A percentile compares a stretch with the other conserved stretches of the same genome.
These are phyloP conservation scores for Diachasma alloeum DNA, from an alignment of 1,140 invertebrate species.

Conservation along the genomic window DNA sequence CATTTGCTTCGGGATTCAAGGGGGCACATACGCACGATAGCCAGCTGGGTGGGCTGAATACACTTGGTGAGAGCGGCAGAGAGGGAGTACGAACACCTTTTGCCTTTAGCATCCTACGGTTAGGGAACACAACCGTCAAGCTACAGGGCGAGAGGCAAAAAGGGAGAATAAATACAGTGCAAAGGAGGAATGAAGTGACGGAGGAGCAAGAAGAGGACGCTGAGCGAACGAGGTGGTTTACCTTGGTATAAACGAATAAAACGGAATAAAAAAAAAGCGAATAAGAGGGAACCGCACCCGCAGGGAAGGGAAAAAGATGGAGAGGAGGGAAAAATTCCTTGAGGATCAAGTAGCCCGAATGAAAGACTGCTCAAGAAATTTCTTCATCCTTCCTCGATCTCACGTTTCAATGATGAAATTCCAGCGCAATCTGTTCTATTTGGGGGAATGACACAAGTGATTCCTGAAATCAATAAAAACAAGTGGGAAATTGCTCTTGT, in stretches of 20 bases:
- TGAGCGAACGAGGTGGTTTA: slow-evolving; percentile 35
- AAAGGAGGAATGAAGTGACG: slow-evolving; percentile 22
- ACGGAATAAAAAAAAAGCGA: neutral
- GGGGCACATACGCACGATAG: neutral
- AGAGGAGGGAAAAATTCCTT: slow-evolving; percentile 22
- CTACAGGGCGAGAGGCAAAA: slow-evolving; percentile 15
- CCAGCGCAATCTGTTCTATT: neutral
- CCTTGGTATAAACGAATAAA: slow-evolving; percentile 40
- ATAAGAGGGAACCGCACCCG: slow-evolving; percentile 21
- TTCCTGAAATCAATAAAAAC: neutral
- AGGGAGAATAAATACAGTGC: slow-evolving; percentile 17
- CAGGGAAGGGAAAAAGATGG: slow-evolving; percentile 7
- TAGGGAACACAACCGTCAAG: neutral
- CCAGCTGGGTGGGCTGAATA: slow-evolving; percentile 5
- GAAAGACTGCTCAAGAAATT: slow-evolving; percentile 45
- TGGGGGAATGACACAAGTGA: neutral
- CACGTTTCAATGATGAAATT: slow-evolving; percentile 19
- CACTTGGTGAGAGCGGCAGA: neutral
- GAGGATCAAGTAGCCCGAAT: slow-evolving; percentile 33
- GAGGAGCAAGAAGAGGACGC: slow-evolving; percentile 13
- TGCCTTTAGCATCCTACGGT: neutral
- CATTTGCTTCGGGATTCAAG: slow-evolving; percentile 15
- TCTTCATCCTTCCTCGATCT: slow-evolving; percentile 33
- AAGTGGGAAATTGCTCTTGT: too few species aligned
- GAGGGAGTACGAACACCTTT: neutral